These are phyloP conservation scores for Elgaria multicarinata DNA, from an alignment of 2,113 vertebrate genomes.

Conservation along the genomic window DNA sequence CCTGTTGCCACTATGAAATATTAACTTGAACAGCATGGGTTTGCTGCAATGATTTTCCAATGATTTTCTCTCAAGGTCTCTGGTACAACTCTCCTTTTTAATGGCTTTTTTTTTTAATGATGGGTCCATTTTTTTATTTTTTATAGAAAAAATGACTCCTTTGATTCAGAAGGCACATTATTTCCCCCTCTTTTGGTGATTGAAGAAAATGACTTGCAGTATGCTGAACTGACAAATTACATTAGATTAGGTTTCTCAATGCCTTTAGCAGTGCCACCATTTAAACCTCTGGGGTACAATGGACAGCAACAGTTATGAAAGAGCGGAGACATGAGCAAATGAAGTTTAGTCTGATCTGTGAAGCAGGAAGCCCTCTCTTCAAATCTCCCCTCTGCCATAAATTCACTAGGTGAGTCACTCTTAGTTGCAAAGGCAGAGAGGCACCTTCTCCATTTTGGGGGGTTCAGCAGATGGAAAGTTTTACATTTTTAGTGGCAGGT, in stretches of 20 bases:
- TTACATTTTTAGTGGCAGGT: too few species aligned
- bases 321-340: not conserved
- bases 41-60: not conserved
- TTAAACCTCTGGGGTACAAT: not conserved
- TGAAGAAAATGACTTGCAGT: conserved; percentile 9
- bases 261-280: not conserved
- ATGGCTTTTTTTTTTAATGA: not conserved
- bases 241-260: not conserved
- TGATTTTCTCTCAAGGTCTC: not conserved
- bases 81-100: not conserved
- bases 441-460: too few species aligned
- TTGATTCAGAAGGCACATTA: conserved; percentile 11
- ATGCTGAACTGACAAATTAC: not conserved
- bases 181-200: not conserved
- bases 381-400: not conserved
- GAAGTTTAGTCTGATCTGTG: not conserved
- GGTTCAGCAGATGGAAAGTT: too few species aligned
- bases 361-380: too few species aligned
- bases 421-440: too few species aligned
- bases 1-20: not conserved
- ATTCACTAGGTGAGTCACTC: too few species aligned
- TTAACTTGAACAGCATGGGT: not conserved
- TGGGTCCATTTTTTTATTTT: too few species aligned
- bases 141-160: not conserved
- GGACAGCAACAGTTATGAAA: not conserved